Evolutionary conservation across 1,140 invertebrate species (phyloP), one percentile per base, ranked within the genome.

Genomic region (Acromyrmex charruanus): DNA sequence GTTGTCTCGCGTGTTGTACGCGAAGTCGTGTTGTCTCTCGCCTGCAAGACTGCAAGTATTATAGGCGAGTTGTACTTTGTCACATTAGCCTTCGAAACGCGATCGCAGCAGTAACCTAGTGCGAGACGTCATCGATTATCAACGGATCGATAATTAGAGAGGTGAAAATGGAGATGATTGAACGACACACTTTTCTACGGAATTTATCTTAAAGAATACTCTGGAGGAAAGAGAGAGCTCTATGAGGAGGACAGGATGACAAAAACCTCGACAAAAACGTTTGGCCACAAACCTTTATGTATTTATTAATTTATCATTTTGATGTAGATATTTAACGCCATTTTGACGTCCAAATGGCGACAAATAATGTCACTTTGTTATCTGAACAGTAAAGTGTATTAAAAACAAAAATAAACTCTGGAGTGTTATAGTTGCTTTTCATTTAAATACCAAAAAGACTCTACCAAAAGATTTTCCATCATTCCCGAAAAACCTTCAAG

Each of bases 71-170:
- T 68, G 65, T 39, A 68, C 65, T 14, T 68, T 2, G 18, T 44
- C 39, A 7, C 39, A 16, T 51, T 69, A 69, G 21, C 66, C 39
- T 49, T 69, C 66, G 66, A 49, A 69, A 69, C 39, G 39, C 39
- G 66, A 69, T 66, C 35, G 65, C 65, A 9, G 12, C 28, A 21
- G 39, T 51, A 69, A 69, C 44, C 21, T 51, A 69, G 21, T 14
- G n/a, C n/a, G 66, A 69, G 44, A 68, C 65, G 65, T 69, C 66
- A 69, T 69, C 21, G 66, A 69, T 69, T 69, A 69, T 69, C 5
- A 51, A 28, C 39, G 39, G 66, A 51, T 69, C 66, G 66, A 69
- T 69, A 69, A 69, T 69, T 69, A 10, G 10, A 68, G n/a, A 68
- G 65, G 35, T 44, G n/a, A 44, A 10, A 68, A 68, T 44, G 9